phyloP scores from a whole-genome alignment of 35 echinoderm and acorn worm species.

The Strongylocentrotus purpuratus region DNA sequence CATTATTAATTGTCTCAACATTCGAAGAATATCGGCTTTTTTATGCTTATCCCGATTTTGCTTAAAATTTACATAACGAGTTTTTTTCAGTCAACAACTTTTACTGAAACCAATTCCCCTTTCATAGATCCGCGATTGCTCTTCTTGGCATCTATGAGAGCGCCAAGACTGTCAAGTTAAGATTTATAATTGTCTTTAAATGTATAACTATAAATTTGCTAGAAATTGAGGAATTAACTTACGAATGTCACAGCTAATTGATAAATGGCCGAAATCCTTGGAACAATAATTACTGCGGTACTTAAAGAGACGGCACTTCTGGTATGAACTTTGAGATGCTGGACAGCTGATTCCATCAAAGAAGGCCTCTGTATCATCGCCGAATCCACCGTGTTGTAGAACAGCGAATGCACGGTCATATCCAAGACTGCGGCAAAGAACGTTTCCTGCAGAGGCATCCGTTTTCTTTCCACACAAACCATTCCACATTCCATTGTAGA shows the following conservation, averaged over 20 bases:
- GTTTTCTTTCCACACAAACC: neutral
- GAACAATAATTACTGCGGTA: neutral
- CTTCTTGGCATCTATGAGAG: no score
- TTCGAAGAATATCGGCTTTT: no score
- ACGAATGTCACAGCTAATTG: conserved; percentile 5
- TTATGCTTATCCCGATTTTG: no score
- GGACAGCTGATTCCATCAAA: neutral
- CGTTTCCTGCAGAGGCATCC: neutral
- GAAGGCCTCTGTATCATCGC: neutral
- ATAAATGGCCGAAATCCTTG: neutral
- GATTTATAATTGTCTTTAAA: no score
- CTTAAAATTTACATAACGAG: no score
- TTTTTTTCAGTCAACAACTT: no score
- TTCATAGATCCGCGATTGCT: no score
- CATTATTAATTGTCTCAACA: no score
- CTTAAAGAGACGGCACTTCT: neutral
- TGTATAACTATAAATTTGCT: no score
- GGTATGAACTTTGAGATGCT: neutral
- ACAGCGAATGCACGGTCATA: neutral
- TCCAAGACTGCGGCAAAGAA: conserved; percentile 39
- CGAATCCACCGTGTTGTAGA: neutral
- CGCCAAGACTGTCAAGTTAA: no score
- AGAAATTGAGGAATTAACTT: neutral
- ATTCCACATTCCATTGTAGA: neutral
- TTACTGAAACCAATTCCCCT: no score